phyloP scores from a whole-genome alignment of 1,140 invertebrate genomes.

The Triops longicaudatus region DNA sequence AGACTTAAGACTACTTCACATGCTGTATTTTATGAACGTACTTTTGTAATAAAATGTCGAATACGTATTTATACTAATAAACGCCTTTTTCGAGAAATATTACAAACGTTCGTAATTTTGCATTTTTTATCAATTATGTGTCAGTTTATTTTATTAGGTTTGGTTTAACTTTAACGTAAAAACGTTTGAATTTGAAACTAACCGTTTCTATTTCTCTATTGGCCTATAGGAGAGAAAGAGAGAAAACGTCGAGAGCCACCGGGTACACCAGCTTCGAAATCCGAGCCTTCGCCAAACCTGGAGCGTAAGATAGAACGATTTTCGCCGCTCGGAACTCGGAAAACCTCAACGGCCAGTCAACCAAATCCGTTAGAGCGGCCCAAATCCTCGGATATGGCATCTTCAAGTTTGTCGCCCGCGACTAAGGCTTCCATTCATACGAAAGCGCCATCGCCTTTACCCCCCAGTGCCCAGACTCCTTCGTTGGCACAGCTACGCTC shows the following conservation, averaged over 20 bases:
- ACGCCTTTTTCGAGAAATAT: too few relatives aligned
- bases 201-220: neutral
- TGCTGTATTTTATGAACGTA: too few relatives aligned
- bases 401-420: neutral
- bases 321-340: neutral
- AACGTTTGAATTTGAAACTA: too few relatives aligned
- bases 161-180: neutral
- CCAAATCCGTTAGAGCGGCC: neutral
- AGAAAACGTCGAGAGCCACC: neutral
- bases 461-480: neutral
- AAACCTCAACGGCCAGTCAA: neutral
- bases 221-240: neutral
- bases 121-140: too few relatives aligned
- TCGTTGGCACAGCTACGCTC: neutral
- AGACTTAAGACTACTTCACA: too few relatives aligned
- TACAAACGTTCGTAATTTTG: too few relatives aligned
- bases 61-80: too few relatives aligned
- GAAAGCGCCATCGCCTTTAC: neutral
- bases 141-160: too few relatives aligned
- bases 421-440: neutral
- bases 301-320: neutral
- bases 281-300: neutral
- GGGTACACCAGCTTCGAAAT: neutral
- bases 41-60: too few relatives aligned
- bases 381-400: constrained; percentile 6